Base-by-base conservation (phyloP, 2,888 invertebrate genomes). In the Ophioninae sp. region DNA sequence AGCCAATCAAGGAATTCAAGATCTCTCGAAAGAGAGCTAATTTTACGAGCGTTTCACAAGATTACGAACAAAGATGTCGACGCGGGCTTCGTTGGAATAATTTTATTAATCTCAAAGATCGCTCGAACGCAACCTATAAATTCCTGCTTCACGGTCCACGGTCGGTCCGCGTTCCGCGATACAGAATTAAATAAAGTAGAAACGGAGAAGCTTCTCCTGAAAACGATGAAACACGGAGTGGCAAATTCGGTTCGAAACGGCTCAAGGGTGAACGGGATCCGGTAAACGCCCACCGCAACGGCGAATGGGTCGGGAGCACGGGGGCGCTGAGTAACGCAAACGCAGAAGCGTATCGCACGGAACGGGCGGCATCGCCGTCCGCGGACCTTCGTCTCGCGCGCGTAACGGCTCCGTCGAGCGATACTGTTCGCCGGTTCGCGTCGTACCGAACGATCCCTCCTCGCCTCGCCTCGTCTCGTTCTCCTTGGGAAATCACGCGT, bases 401-500 rank as follows among this genome's bases (percentile, higher is more conserved):
- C 78, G 78, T 78, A 75, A 81, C 65, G 61, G 62, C 62, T 50
- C 69, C 64, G 37, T 62, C 72, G 73, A 56, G 50, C 20, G 67
- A 67, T 59, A 65, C 75, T 61, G 82, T 59, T 62, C 13, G 44
- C 76, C 44, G 10, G 61, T 59, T 73, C 50, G 50, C 41, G 65
- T 74, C 72, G 70, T 70, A 64, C 64, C 41, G 61, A 69, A 81
- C 64, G 78, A 85, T 77, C 87, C 87, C 85, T 87, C 83, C 85
- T 79, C 81, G 86, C 83, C 85, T 79, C 81, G 86, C 86, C 87
- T 88, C 88, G 87, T 87, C 88, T 87, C 87, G 81, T 86, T 82
- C 84, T 79, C 90, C 90, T 89, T 89, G 90, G 90, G 88, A 90
- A 91, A 91, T 90, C 91, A 89, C 87, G 87, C 88, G 77, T 83